A percentile compares a stretch with the other conserved stretches of the same genome.
These are phyloP conservation scores for Pseudopleuronectes americanus DNA, from an alignment of 2,797 vertebrate species.

Conservation along the genomic window DNA sequence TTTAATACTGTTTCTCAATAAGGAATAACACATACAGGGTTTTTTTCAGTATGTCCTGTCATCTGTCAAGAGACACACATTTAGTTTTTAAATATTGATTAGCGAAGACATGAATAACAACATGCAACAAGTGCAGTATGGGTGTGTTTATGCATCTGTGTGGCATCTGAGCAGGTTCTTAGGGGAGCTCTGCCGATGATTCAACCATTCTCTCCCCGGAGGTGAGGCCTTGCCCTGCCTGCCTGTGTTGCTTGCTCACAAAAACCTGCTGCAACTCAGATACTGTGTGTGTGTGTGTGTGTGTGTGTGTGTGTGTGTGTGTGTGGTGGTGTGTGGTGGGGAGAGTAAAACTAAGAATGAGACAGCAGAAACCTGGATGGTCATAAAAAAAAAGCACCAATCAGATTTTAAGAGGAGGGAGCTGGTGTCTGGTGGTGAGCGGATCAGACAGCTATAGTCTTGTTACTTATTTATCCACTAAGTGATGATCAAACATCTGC, in stretches of 20 bases:
- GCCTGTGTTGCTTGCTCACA: slow-evolving; percentile 36
- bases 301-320: slow-evolving; percentile 11
- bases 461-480: slow-evolving; percentile 14
- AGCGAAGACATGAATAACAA: no score
- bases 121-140: not conserved
- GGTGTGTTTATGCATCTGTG: slow-evolving; percentile 19
- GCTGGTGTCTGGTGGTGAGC: slow-evolving; percentile 7
- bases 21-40: not conserved
- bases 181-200: slow-evolving; percentile 65
- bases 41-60: slow-evolving; percentile 5
- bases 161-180: slow-evolving; percentile 48
- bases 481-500: slow-evolving; percentile 42
- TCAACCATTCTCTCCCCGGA: slow-evolving; percentile 69
- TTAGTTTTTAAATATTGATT: no score
- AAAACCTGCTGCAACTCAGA: slow-evolving; percentile 38
- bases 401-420: slow-evolving; percentile 17
- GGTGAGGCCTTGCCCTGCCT: slow-evolving; percentile 63
- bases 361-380: slow-evolving; percentile 55
- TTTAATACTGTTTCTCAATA: not conserved
- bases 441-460: slow-evolving; percentile 1
- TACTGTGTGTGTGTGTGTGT: slow-evolving; percentile 12
- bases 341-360: slow-evolving; percentile 43
- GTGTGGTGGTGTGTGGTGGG: no score
- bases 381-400: slow-evolving; percentile 26
- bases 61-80: slow-evolving; percentile 2